Conservation (phyloP, 1,140 invertebrate genomes). For the Pentalonia nigronervosa region DNA sequence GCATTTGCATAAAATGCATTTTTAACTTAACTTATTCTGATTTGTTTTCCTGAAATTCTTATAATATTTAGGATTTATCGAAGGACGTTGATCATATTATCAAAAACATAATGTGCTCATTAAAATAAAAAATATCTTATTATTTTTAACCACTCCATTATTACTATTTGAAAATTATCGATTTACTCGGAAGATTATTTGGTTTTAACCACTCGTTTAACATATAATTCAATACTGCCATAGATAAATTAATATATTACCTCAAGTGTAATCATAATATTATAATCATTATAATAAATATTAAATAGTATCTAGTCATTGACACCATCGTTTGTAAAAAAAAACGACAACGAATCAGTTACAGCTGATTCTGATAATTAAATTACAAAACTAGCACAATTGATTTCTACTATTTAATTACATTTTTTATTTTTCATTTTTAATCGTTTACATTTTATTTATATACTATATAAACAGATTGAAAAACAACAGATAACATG, state of each 20-base stretch:
- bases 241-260: constrained; percentile 17
- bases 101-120: neutral
- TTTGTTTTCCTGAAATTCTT: neutral
- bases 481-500: constrained; percentile 58
- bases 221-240: neutral
- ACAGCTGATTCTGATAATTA: neutral
- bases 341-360: neutral
- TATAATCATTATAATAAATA: neutral
- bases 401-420: constrained; percentile 57
- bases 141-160: neutral
- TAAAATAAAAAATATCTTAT: neutral
- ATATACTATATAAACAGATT: constrained; percentile 58
- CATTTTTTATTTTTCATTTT: constrained; percentile 55
- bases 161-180: neutral
- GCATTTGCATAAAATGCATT: neutral
- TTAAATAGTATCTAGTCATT: constrained; percentile 9
- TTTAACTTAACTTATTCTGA: neutral
- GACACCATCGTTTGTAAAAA: neutral
- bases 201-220: neutral
- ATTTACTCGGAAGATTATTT: neutral
- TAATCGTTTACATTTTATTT: constrained; percentile 57
- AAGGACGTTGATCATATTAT: neutral
- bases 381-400: constrained; percentile 1
- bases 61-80: neutral
- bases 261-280: neutral